A percentile compares a stretch with the other conserved stretches of the same genome.
Conservation (phyloP, 2,888 invertebrate genomes). For the Pharmacophagus antenor region DNA sequence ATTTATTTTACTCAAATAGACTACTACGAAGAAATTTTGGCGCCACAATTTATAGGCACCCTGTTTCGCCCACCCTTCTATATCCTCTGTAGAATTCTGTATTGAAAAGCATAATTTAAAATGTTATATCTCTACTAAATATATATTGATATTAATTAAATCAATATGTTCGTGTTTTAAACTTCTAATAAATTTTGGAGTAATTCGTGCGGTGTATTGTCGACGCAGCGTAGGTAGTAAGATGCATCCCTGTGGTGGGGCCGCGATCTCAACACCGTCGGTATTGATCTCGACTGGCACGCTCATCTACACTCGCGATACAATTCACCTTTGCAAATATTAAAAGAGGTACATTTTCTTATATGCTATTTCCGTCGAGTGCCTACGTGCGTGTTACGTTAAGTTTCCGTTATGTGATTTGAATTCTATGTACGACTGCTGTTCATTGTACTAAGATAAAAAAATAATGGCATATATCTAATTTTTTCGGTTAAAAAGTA, state of each 20-base stretch:
- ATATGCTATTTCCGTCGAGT: constrained; percentile 7
- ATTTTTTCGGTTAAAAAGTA: too few relatives aligned
- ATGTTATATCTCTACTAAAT: too few relatives aligned
- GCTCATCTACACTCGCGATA: constrained; percentile 33
- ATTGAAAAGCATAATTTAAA: background rate
- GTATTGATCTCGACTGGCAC: constrained; percentile 32
- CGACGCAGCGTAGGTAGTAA: constrained; percentile 17
- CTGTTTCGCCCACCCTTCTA: too few relatives aligned
- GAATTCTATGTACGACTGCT: background rate
- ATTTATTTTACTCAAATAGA: too few relatives aligned
- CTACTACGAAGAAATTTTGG: too few relatives aligned
- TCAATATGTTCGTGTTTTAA: background rate
- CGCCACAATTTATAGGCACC: too few relatives aligned
- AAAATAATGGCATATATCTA: too few relatives aligned
- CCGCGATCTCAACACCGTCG: constrained; percentile 7
- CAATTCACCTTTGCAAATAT: constrained; percentile 32
- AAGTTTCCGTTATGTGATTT: background rate
- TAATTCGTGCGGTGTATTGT: constrained; percentile 22
- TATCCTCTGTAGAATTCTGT: too few relatives aligned
- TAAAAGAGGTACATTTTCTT: constrained; percentile 27
- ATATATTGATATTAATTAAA: background rate
- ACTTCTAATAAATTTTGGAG: background rate
- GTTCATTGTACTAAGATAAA: background rate
- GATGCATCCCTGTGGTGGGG: constrained; percentile 24
- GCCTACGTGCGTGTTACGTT: constrained; percentile 16